Evolutionary conservation across 2,888 invertebrate genomes (phyloP), one percentile per base, ranked within the genome.

Genomic region (Macropis europaea): DNA sequence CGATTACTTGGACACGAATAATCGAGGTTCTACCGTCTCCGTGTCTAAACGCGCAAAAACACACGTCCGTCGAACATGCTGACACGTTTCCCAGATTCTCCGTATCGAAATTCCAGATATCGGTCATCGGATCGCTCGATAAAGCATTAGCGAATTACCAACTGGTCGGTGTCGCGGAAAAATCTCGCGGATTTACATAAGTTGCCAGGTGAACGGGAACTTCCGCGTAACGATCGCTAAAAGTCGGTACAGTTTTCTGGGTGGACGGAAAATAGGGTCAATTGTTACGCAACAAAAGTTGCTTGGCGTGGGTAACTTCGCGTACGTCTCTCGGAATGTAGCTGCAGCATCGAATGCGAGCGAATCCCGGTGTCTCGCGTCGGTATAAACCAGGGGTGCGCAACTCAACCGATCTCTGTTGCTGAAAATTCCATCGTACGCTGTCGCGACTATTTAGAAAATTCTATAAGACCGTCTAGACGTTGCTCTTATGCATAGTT

Each of bases 271-370:
- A 80, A 80, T 71, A 82, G 70, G 80, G 80, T 80, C 79, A 68
- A 82, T 73, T 66, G 82, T 80, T 80, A 79, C 80, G 79, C 73
- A 82, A 82, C 76, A 63, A 81, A 80, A 78, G 71, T 78, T 68
- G 48, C 60, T 70, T 77, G 79, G 81, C 77, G 70, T 73, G 70
- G 71, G 66, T 73, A n/a, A 81, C 69, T 81, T 77, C 45, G 61
- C 70, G 76, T 74, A 54, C 68, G 62, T 74, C 73, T 57, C 57
- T 68, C 62, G 74, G 73, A 74, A 74, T 74, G 75, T 62, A 61
- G 74, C 62, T 54, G 62, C 66, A 71, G 66, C 66, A 74, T 74
- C 68, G 61, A 67, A 72, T 57, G 73, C 54, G 54, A 60, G 59
- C 64, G 48, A 60, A 74, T 74, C 75, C 57, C 62, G 59, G 61